Percentiles rank a stretch among this genome's conserved stretches.
Conservation (phyloP, 2,888 invertebrate species). For the Andrena bicolor region DNA sequence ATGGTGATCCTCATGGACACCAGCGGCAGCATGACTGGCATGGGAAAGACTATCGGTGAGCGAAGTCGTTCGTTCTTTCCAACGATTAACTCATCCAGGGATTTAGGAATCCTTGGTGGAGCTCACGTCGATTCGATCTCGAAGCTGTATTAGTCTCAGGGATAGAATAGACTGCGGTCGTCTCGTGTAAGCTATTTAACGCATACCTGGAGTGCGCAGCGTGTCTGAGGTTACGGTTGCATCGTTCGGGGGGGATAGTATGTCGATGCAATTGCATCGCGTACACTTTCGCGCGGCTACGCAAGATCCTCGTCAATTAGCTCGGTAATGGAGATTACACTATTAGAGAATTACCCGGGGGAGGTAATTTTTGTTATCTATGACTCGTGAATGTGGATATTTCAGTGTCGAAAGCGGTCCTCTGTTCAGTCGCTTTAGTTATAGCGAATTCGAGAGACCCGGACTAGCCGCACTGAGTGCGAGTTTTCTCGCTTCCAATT, state of each 20-base stretch:
- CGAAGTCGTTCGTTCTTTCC: neutral
- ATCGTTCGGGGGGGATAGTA: conserved; percentile 34
- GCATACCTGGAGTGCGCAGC: conserved; percentile 41
- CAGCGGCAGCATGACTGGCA: conserved; percentile 98
- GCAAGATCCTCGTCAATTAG: neutral
- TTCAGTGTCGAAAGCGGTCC: too few relatives aligned
- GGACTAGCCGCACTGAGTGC: too few relatives aligned
- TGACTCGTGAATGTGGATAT: neutral
- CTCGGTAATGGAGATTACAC: neutral
- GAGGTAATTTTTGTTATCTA: neutral
- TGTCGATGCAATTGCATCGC: conserved; percentile 9
- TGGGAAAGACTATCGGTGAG: conserved; percentile 87
- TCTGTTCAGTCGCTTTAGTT: too few relatives aligned
- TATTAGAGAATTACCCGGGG: too few relatives aligned
- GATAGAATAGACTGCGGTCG: conserved; percentile 33
- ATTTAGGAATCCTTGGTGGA: neutral
- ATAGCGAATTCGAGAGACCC: too few relatives aligned
- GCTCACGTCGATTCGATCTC: neutral
- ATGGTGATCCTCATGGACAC: conserved; percentile 97
- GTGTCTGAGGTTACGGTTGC: conserved; percentile 43
- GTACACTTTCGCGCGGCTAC: conserved; percentile 10
- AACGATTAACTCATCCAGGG: neutral
- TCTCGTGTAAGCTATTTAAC: conserved; percentile 31
- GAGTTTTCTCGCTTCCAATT: too few relatives aligned
- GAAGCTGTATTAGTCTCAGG: conserved; percentile 26